phyloP scores from a whole-genome alignment of 2,113 vertebrate species.

The Melanostigma gelatinosum region DNA sequence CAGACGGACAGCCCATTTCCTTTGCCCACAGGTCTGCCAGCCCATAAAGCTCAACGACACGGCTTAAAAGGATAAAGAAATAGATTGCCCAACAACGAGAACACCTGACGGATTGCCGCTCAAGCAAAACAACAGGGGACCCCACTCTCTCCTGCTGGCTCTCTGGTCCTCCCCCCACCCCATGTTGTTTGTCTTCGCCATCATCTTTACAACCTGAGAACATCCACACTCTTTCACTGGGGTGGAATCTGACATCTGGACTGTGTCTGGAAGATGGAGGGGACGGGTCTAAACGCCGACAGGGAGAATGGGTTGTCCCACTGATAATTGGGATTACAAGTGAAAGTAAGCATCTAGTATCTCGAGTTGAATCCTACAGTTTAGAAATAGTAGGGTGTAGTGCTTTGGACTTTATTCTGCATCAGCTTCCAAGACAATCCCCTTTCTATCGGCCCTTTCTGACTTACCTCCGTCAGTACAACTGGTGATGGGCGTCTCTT shows the following conservation, averaged over 20 bases:
- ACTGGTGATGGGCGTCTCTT: background rate
- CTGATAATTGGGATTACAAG: constrained; percentile 1
- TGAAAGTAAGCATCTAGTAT: constrained; percentile 11
- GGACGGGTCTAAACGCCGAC: background rate
- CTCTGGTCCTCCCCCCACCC: background rate
- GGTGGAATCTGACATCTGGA: constrained; percentile 60
- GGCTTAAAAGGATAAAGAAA: constrained; percentile 44
- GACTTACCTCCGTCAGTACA: background rate
- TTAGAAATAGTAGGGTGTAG: background rate
- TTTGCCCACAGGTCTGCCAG: constrained; percentile 27
- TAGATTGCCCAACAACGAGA: constrained; percentile 47
- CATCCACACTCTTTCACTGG: constrained; percentile 21
- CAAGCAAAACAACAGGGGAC: constrained; percentile 51
- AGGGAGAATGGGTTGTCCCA: background rate
- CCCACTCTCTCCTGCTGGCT: constrained; percentile 10
- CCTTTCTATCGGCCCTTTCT: background rate
- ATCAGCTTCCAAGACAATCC: background rate
- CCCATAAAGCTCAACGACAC: constrained; percentile 40
- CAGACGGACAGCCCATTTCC: constrained; percentile 53
- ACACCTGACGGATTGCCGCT: constrained; percentile 62
- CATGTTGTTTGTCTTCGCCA: constrained; percentile 65
- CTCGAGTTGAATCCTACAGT: background rate
- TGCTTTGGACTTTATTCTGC: background rate
- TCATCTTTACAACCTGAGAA: constrained; percentile 72
- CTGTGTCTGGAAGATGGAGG: constrained; percentile 46